A percentile compares a stretch with the other conserved stretches of the same genome.
phyloP scores from a whole-genome alignment of 2,113 vertebrate genomes.

The Scomber colias region DNA sequence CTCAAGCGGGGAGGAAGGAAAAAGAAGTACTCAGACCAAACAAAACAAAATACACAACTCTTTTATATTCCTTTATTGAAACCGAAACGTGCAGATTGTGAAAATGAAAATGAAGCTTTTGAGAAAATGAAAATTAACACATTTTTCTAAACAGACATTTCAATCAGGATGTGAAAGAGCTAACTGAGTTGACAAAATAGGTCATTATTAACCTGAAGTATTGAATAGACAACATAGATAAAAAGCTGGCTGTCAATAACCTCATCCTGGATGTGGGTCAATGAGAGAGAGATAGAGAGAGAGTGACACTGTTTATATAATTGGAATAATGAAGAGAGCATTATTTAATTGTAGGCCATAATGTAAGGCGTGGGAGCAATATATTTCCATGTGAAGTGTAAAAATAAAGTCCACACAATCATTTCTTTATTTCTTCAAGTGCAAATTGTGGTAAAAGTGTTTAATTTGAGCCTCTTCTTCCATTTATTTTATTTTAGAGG shows the following conservation, averaged over 20 bases:
- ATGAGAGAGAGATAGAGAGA: not conserved
- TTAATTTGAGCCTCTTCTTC: constrained; percentile 5
- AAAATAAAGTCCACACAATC: not conserved
- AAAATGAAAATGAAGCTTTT: not conserved
- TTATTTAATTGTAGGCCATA: constrained; percentile 3
- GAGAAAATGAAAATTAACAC: not conserved
- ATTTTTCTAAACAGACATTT: not conserved
- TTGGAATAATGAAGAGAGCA: constrained; percentile 1
- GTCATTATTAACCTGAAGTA: not conserved
- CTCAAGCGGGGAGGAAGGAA: not conserved
- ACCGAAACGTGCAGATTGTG: not conserved
- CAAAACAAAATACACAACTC: constrained; percentile 5
- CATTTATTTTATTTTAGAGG: constrained; percentile 35
- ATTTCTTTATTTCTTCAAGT: not conserved
- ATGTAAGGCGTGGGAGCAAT: not conserved
- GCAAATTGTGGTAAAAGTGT: not conserved
- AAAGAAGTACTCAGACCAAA: constrained; percentile 5
- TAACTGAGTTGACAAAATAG: not conserved
- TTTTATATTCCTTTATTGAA: not conserved
- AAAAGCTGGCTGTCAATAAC: not conserved
- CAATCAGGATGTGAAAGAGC: not conserved
- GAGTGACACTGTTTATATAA: constrained; percentile 16
- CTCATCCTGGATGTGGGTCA: constrained; percentile 49
- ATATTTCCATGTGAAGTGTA: not conserved
- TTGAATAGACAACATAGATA: not conserved